phyloP scores from a whole-genome alignment of 2,113 vertebrate genomes.

The Hylia prasina region DNA sequence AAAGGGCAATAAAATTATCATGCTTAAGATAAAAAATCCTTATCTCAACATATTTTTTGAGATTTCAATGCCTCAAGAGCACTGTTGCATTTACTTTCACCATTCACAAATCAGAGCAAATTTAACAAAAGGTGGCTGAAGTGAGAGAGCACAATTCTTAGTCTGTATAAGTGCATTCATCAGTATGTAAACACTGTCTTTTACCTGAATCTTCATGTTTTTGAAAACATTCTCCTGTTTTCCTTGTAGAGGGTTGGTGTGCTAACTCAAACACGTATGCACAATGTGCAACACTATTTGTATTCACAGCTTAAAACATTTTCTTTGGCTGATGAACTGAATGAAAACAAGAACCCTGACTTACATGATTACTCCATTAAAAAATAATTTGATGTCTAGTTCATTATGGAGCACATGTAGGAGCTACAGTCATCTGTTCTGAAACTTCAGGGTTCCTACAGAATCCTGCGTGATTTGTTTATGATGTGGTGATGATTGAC shows the following conservation, averaged over 20 bases:
- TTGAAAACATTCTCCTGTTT: neutral
- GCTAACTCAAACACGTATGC: neutral
- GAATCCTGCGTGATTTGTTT: constrained; percentile 73
- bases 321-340: constrained; percentile 48
- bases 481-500: constrained; percentile 80
- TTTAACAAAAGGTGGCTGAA: neutral
- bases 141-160: neutral
- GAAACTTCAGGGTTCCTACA: constrained; percentile 60
- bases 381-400: constrained; percentile 50
- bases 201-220: neutral
- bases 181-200: neutral
- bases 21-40: neutral
- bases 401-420: constrained; percentile 30
- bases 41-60: neutral
- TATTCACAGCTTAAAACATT: constrained; percentile 10
- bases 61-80: neutral
- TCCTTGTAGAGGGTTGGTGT: neutral
- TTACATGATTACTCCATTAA: constrained; percentile 45
- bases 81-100: neutral
- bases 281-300: constrained; percentile 22
- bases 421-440: constrained; percentile 10
- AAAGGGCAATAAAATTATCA: neutral
- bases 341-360: constrained; percentile 25
- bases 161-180: neutral
- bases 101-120: neutral